These are phyloP conservation scores for Sycophila sp. DNA, from an alignment of 1,140 invertebrate species.

Conservation along the genomic window DNA sequence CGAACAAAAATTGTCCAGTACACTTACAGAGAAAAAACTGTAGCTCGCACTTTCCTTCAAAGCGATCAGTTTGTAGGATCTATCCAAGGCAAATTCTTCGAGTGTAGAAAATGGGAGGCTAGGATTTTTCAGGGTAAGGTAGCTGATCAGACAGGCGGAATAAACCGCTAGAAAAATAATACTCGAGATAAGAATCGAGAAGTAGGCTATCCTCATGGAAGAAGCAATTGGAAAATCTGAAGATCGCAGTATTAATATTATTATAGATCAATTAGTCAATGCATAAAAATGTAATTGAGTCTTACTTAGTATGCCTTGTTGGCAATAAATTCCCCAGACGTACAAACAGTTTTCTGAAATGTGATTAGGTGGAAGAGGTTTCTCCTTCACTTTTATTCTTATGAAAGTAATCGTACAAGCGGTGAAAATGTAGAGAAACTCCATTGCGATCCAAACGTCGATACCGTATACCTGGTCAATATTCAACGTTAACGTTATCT, in stretches of 20 bases:
- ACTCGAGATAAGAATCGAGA: slow-evolving; percentile 33
- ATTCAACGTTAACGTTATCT: no score
- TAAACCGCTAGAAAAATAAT: slow-evolving; percentile 37
- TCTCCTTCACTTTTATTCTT: slow-evolving; percentile 26
- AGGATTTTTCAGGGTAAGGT: slow-evolving; percentile 35
- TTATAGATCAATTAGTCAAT: neutral
- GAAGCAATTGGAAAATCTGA: slow-evolving; percentile 20
- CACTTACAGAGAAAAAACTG: slow-evolving; percentile 40
- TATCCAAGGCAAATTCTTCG: slow-evolving; percentile 41
- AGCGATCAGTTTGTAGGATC: slow-evolving; percentile 46
- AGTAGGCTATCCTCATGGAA: slow-evolving; percentile 24
- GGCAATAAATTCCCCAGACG: slow-evolving; percentile 52
- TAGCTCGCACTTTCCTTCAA: slow-evolving; percentile 41
- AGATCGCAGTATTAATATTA: neutral
- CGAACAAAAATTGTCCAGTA: neutral
- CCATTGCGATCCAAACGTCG: slow-evolving; percentile 1
- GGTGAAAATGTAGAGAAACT: slow-evolving; percentile 12
- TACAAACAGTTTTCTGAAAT: slow-evolving; percentile 24
- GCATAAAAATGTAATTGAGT: neutral
- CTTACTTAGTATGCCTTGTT: slow-evolving; percentile 47
- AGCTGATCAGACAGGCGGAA: slow-evolving; percentile 47
- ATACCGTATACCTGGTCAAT: slow-evolving; percentile 33
- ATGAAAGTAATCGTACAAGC: neutral
- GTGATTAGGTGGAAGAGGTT: slow-evolving; percentile 4
- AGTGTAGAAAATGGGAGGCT: slow-evolving; percentile 45